Conservation (phyloP, 2,888 invertebrate genomes). For the Alloplasta piceator region DNA sequence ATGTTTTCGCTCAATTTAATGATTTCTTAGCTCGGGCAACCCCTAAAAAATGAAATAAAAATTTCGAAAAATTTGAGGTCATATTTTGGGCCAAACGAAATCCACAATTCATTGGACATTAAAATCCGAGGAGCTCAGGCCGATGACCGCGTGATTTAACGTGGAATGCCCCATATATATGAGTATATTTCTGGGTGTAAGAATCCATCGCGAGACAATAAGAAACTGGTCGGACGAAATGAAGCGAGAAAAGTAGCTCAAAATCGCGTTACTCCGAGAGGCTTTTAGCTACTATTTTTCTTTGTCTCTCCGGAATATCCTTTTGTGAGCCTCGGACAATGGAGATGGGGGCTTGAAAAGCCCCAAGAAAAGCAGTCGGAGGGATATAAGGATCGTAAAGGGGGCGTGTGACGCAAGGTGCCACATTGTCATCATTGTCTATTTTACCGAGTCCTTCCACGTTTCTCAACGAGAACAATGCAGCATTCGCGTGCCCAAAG, state of each 20-base stretch:
- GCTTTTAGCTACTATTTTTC: conserved; percentile 48
- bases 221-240: conserved; percentile 68
- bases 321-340: conserved; percentile 67
- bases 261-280: conserved; percentile 20
- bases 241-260: conserved; percentile 63
- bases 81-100: too few relatives aligned
- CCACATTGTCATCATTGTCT: conserved; percentile 62
- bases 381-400: not conserved
- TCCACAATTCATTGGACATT: too few relatives aligned
- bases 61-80: too few relatives aligned
- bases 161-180: too few relatives aligned
- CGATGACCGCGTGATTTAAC: too few relatives aligned
- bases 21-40: too few relatives aligned
- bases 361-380: conserved; percentile 59
- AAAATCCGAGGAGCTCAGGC: too few relatives aligned
- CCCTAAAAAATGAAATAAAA: too few relatives aligned
- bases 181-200: too few relatives aligned
- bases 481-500: conserved; percentile 33
- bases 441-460: conserved; percentile 12
- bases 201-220: conserved; percentile 64
- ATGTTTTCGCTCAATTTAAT: too few relatives aligned
- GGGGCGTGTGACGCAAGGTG: conserved; percentile 59
- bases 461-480: conserved; percentile 49
- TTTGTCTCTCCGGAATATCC: conserved; percentile 48
- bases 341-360: conserved; percentile 23